Evolutionary conservation across 2,113 vertebrate species (phyloP), one percentile per base, ranked within the genome.

Genomic region (Cinclus mexicanus): DNA sequence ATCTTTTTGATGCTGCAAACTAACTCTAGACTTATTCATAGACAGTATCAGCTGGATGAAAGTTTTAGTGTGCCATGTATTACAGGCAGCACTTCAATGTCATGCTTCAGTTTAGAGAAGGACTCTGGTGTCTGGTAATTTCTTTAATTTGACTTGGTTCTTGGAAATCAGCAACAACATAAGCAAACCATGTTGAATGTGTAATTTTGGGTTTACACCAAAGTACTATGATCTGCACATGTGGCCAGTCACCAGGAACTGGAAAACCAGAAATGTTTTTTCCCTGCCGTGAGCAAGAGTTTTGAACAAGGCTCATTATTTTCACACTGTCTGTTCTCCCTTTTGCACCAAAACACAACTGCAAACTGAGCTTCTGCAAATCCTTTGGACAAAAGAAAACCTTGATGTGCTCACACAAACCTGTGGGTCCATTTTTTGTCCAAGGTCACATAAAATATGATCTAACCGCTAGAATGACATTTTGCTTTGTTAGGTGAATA

Each of bases 221-320:
- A 4, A 21, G 37, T 84, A 19, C 87, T 94, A 14, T 59, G 93
- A 91, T 91, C 94, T 63, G 59, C 88, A 90, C 68, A 89, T 83
- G 72, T 53, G 53, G 75, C 59, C 75, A 50, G 94, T 90, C 90
- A 93, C 86, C 86, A 97, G 83, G 94, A 97, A 75, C 46, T 1
- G 1, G 74, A 96, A 97, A 96, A 92, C 72, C 92, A 97, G 86
- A 83, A 96, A 65, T 96, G 93, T 94, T 97, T 98, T 94, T 97
- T 83, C 90, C 97, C 97, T 94, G 95, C 98, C 98, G 95, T 96
- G 97, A 97, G 96, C 89, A 93, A 67, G 37, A 64, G 75, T 90
- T 97, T 84, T 97, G 94, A 96, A 96, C 95, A 94, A 90, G 94
- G 75, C 31, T 97, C 85, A 93, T 33, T 96, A 82, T 93, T 97